A percentile compares a stretch with the other conserved stretches of the same genome.
Conservation (phyloP, 2,888 invertebrate species). For the Dyspetes luteomarginatus region DNA sequence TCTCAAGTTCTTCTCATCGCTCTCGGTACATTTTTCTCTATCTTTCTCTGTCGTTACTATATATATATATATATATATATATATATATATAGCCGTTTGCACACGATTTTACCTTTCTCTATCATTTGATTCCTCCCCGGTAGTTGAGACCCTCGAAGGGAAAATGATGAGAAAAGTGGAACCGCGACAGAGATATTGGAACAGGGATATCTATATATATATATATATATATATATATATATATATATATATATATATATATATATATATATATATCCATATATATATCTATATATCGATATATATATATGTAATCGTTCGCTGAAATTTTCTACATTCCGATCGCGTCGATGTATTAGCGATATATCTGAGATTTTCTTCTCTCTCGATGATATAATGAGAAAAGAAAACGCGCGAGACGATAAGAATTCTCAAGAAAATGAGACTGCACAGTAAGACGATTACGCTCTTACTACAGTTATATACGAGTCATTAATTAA, state of each 20-base stretch:
- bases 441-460: too few relatives aligned
- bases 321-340: not conserved
- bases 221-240: not conserved
- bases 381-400: not conserved
- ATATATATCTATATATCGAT: too few relatives aligned
- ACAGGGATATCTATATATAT: conserved; percentile 7
- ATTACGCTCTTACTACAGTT: too few relatives aligned
- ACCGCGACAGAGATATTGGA: conserved; percentile 30
- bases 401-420: not conserved
- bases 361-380: conserved; percentile 10
- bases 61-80: not conserved
- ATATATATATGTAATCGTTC: not conserved
- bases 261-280: too few relatives aligned
- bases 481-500: too few relatives aligned
- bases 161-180: conserved; percentile 48
- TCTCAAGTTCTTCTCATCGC: too few relatives aligned
- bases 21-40: not conserved
- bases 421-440: too few relatives aligned
- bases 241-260: too few relatives aligned
- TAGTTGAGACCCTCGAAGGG: conserved; percentile 25
- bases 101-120: conserved; percentile 22
- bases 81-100: conserved; percentile 7
- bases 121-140: conserved; percentile 38
- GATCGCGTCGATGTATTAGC: conserved; percentile 13
- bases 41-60: not conserved